These are phyloP conservation scores for Cordilura impudica DNA, from an alignment of 2,888 invertebrate genomes.

Conservation along the genomic window DNA sequence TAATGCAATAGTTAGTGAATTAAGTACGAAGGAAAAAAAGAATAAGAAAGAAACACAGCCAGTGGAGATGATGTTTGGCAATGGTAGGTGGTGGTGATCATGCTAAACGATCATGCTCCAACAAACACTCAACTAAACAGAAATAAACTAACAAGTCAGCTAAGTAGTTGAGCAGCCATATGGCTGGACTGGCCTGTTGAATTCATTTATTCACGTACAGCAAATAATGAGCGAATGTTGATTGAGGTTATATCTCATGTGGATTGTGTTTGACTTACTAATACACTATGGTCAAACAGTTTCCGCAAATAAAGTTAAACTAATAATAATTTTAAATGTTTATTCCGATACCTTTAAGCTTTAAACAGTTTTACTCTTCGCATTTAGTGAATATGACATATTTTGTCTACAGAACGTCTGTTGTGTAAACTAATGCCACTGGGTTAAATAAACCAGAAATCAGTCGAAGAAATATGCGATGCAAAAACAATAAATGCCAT, in stretches of 20 bases:
- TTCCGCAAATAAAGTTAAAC: no score
- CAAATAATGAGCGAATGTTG: slow-evolving; percentile 74
- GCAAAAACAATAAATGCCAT: no score
- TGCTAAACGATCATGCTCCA: slow-evolving; percentile 37
- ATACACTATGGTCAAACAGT: not conserved
- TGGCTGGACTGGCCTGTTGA: slow-evolving; percentile 16
- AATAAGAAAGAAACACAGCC: slow-evolving; percentile 1
- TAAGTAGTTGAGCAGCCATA: slow-evolving; percentile 12
- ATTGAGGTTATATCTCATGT: slow-evolving; percentile 76
- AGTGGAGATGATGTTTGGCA: slow-evolving; percentile 37
- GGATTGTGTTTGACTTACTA: slow-evolving; percentile 49
- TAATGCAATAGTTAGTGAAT: not conserved
- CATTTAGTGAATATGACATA: no score
- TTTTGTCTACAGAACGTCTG: no score
- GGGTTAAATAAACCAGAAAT: no score
- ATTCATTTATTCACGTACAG: slow-evolving; percentile 29
- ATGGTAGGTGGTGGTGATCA: slow-evolving; percentile 51
- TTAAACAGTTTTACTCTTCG: no score
- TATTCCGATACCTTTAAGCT: no score
- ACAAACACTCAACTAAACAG: not conserved
- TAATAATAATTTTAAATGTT: no score
- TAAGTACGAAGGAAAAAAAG: not conserved
- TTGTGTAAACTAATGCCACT: no score
- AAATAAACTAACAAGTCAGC: not conserved
- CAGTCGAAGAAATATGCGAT: no score